phyloP scores from a whole-genome alignment of 2,888 invertebrate genomes.

The Diaprepes abbreviatus region DNA sequence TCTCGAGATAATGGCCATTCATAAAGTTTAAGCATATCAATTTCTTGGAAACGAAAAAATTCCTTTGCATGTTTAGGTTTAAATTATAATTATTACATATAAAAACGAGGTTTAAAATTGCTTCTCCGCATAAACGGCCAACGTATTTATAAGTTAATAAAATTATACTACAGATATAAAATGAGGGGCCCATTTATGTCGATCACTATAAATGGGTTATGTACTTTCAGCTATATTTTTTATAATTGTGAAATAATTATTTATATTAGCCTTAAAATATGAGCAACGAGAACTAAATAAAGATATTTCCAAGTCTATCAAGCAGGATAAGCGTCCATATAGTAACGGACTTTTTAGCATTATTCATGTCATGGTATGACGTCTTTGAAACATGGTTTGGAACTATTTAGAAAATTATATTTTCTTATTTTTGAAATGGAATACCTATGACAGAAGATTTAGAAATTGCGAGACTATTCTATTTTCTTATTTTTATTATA shows the following conservation, averaged over 20 bases:
- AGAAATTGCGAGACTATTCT: no score
- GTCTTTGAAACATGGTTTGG: no score
- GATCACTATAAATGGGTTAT: not conserved
- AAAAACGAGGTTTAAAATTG: slow-evolving; percentile 16
- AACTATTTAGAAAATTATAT: no score
- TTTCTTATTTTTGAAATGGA: no score
- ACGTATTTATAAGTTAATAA: not conserved
- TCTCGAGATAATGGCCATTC: not conserved
- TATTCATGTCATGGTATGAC: no score
- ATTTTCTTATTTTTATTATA: no score
- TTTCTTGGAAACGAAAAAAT: slow-evolving; percentile 13
- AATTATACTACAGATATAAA: slow-evolving; percentile 4
- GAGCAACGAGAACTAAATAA: no score
- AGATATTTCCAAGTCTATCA: no score
- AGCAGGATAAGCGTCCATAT: no score
- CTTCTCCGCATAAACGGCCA: not conserved
- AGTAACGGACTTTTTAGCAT: no score
- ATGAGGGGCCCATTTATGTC: not conserved
- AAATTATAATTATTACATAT: slow-evolving; percentile 22
- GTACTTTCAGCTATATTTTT: not conserved
- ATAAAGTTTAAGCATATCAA: slow-evolving; percentile 1
- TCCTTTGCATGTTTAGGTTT: slow-evolving; percentile 30
- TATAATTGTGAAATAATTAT: not conserved
- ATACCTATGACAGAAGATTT: no score
- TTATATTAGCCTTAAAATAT: not conserved